These are phyloP conservation scores for Dexiosoma caninum DNA, from an alignment of 2,888 invertebrate species.

Conservation along the genomic window DNA sequence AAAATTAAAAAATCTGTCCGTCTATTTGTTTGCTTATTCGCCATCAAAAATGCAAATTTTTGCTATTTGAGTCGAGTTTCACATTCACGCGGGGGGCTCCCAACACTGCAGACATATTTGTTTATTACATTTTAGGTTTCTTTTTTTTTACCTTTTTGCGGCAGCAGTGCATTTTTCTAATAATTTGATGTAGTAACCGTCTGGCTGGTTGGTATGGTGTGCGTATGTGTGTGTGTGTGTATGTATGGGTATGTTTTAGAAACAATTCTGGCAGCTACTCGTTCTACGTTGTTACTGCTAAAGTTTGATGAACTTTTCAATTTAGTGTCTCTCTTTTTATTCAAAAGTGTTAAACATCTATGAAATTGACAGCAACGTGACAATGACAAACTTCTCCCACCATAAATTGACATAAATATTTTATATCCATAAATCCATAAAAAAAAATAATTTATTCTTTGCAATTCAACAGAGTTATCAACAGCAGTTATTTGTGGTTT, in stretches of 20 bases:
- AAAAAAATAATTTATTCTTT: too few relatives aligned
- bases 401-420: too few relatives aligned
- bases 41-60: conserved; percentile 39
- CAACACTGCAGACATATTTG: conserved; percentile 42
- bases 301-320: conserved; percentile 29
- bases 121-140: conserved; percentile 20
- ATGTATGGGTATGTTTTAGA: neutral
- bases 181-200: neutral
- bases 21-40: conserved; percentile 14
- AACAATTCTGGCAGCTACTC: neutral
- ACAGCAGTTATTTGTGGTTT: neutral
- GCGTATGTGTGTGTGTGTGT: too few relatives aligned
- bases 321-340: neutral
- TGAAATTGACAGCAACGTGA: neutral
- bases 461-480: too few relatives aligned
- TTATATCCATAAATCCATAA: neutral
- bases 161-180: conserved; percentile 20
- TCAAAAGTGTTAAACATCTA: neutral
- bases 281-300: neutral
- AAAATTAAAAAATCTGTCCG: conserved; percentile 12
- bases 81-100: conserved; percentile 23
- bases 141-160: neutral
- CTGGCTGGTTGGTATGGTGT: too few relatives aligned
- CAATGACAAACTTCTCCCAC: neutral
- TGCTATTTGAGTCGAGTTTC: neutral